Percentiles rank a stretch among this genome's conserved stretches.
These are phyloP conservation scores for Columba janthina DNA, from an alignment of 2,113 vertebrate genomes.

Conservation along the genomic window DNA sequence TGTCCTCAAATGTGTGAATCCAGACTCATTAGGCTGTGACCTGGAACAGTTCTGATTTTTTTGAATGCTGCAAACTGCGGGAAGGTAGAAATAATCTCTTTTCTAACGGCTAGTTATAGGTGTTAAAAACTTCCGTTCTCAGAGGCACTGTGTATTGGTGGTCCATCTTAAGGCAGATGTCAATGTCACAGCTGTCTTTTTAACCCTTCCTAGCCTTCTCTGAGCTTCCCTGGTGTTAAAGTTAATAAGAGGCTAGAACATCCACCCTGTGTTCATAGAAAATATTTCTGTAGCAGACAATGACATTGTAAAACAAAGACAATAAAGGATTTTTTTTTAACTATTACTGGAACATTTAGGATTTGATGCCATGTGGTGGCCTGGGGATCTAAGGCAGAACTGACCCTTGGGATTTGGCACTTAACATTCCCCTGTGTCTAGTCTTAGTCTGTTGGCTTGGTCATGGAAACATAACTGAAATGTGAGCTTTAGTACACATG, in stretches of 20 bases:
- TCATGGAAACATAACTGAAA: not conserved
- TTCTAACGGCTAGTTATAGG: not conserved
- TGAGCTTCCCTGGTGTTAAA: not conserved
- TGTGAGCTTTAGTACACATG: not conserved
- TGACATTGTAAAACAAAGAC: not conserved
- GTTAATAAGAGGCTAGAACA: not conserved
- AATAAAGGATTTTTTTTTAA: not conserved
- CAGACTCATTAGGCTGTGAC: not conserved
- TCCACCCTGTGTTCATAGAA: not conserved
- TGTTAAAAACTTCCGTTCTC: not conserved
- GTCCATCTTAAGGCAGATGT: not conserved
- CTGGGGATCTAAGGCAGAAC: not conserved
- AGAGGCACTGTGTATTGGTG: not conserved
- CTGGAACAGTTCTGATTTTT: conserved; percentile 23
- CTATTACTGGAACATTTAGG: not conserved
- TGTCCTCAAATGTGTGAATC: conserved; percentile 6
- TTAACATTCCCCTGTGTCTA: not conserved
- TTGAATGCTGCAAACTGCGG: not conserved
- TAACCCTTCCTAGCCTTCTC: not conserved
- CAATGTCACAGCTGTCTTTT: not conserved
- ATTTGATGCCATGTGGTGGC: not conserved
- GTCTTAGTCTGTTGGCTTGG: not conserved
- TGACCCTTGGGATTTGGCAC: not conserved
- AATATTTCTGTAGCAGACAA: not conserved
- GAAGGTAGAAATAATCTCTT: not conserved